Evolutionary conservation across 2,113 vertebrate genomes (phyloP).

Genomic region (Trochalopteron elliotii): DNA sequence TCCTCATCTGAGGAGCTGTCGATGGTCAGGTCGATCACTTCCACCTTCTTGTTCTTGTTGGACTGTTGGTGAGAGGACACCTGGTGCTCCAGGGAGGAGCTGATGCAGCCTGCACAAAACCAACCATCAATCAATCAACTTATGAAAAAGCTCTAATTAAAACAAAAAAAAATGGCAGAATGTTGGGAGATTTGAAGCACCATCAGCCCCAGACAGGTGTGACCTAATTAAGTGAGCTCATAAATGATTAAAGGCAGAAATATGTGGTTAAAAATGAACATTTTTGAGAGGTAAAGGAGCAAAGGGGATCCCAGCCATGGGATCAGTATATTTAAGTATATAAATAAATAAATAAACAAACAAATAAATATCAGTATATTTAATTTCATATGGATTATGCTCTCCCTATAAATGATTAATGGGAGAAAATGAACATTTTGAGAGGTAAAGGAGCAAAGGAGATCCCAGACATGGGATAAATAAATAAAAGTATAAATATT

Average conservation of each 20-base stretch:
- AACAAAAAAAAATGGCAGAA: neutral
- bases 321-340: too few species aligned
- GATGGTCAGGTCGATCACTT: constrained; percentile 95
- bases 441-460: too few species aligned
- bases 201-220: neutral
- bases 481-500: too few species aligned
- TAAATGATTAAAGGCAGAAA: neutral
- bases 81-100: constrained; percentile 83
- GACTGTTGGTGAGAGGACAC: constrained; percentile 79
- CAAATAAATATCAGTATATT: too few species aligned
- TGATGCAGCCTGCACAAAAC: constrained; percentile 78
- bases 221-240: neutral
- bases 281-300: neutral
- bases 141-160: neutral
- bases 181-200: neutral
- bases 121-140: neutral
- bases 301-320: fast-evolving
- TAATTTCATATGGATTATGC: too few species aligned
- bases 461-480: too few species aligned
- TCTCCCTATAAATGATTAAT: too few species aligned
- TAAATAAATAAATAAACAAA: too few species aligned
- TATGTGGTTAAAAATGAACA: fast-evolving
- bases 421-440: too few species aligned
- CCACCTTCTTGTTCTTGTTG: constrained; percentile 87
- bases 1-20: constrained; percentile 96